These are phyloP conservation scores for Alectura lathami DNA, from an alignment of 2,113 vertebrate genomes.

Conservation along the genomic window DNA sequence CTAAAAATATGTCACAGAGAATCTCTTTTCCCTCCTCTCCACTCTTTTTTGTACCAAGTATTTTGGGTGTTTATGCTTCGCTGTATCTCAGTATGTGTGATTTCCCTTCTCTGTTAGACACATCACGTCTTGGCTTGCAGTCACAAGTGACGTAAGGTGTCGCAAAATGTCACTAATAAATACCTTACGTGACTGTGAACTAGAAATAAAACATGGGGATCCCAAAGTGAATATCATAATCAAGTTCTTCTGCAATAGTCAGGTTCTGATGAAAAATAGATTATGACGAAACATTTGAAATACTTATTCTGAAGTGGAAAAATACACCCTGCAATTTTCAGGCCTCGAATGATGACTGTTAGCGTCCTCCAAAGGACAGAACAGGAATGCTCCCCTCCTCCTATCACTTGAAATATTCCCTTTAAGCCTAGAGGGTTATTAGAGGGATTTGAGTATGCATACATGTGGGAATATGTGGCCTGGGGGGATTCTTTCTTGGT, in stretches of 20 bases:
- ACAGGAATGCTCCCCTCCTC: not conserved
- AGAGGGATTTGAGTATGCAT: not conserved
- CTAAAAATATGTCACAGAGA: conserved; percentile 54
- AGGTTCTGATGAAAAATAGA: not conserved
- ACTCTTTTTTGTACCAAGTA: not conserved
- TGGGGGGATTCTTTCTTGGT: not conserved
- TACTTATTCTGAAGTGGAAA: conserved; percentile 26
- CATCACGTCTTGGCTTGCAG: conserved; percentile 41
- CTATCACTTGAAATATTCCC: not conserved
- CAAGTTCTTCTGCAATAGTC: not conserved
- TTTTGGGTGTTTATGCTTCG: conserved; percentile 1
- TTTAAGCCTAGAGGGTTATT: not conserved
- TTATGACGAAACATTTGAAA: not conserved
- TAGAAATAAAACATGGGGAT: not conserved
- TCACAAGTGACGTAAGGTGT: conserved; percentile 23
- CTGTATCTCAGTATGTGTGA: conserved; percentile 43
- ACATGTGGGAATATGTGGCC: conserved; percentile 4
- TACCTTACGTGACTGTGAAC: not conserved
- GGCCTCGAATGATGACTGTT: not conserved
- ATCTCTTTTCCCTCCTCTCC: not conserved
- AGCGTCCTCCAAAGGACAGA: not conserved
- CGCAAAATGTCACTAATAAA: conserved; percentile 59
- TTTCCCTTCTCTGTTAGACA: conserved; percentile 61
- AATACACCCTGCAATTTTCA: conserved; percentile 20
- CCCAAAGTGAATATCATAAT: not conserved